phyloP scores from a whole-genome alignment of 2,797 vertebrate genomes.

The Sebastes taczanowskii region DNA sequence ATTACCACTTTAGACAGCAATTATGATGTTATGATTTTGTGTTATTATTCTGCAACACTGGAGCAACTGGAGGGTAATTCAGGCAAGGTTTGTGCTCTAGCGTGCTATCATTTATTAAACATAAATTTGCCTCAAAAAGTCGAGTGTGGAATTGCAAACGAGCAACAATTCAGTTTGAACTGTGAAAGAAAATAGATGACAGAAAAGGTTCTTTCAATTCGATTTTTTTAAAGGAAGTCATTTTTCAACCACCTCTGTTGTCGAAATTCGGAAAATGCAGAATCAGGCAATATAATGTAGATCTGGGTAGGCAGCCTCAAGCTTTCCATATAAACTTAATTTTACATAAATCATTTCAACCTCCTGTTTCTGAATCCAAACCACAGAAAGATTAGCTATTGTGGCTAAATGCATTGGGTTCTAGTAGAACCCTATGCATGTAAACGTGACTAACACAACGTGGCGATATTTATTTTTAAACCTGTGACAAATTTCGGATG shows the following conservation, averaged over 20 bases:
- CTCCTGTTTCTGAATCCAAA: not conserved
- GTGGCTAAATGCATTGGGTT: not conserved
- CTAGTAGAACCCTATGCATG: no score
- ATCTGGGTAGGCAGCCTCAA: not conserved
- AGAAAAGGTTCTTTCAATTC: not conserved
- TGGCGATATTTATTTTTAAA: no score
- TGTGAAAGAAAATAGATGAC: not conserved
- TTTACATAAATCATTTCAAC: not conserved
- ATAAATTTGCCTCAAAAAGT: not conserved
- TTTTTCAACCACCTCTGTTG: not conserved
- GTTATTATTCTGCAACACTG: not conserved
- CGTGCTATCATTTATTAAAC: not conserved
- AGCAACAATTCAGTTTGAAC: not conserved
- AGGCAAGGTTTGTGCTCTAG: not conserved
- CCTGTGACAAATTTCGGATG: no score
- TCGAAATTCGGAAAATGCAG: no score
- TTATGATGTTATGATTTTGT: not conserved
- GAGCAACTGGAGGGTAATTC: not conserved
- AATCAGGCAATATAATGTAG: not conserved
- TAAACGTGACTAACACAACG: no score
- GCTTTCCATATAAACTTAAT: not conserved
- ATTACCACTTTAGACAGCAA: not conserved
- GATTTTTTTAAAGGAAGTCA: not conserved
- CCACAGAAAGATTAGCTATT: not conserved
- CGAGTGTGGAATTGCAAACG: not conserved